Base-by-base conservation (phyloP, 1,140 invertebrate species). In the Papilio aristodemus region DNA sequence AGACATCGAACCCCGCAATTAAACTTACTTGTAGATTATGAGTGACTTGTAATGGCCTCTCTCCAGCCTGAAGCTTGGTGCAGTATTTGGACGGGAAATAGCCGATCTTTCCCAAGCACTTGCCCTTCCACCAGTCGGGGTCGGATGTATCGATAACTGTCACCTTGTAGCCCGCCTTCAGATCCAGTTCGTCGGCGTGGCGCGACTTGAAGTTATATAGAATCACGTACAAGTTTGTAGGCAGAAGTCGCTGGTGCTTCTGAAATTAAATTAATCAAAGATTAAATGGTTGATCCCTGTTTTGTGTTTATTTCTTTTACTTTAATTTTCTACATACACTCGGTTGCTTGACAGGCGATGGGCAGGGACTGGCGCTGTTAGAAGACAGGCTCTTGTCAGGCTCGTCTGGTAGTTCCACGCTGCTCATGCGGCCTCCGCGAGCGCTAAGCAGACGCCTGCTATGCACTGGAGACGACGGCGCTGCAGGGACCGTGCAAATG, bases 71-170 rank as follows among this genome's bases (percentile, higher is more conserved):
- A 17, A 98, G 91, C 79, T 96, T 95, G 46, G 97, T 97, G 62
- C 98, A 97, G 83, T 98, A 99, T 76, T 97, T 98, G 54, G 97
- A 98, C 1, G 97, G 98, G 83, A 99, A 98, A 89, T 96, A 98
- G 19, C 97, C 98, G n/a, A 96, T 94, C 77, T 95, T 94, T 13
- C 97, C 97, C 64, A 98, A 92, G 80, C 97, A 98, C 90, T 98
- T 98, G 32, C 97, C 98, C 92, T 98, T 96, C 98, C 98, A 99
- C 98, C 98, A 99, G 81, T 99, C 97, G 13, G 96, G 96, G 89
- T 98, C 97, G 0, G 97, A 96, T 36, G 96, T 98, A 81, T 98
- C 97, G 59, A 97, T 97, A 13, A 99, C 97, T 4, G 96, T 98
- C 22, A 99, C 95, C 87, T 98, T 98, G 92, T 97, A 98, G 3